Conservation (phyloP, 2,797 vertebrate genomes). For the Micropoecilia bifurca region DNA sequence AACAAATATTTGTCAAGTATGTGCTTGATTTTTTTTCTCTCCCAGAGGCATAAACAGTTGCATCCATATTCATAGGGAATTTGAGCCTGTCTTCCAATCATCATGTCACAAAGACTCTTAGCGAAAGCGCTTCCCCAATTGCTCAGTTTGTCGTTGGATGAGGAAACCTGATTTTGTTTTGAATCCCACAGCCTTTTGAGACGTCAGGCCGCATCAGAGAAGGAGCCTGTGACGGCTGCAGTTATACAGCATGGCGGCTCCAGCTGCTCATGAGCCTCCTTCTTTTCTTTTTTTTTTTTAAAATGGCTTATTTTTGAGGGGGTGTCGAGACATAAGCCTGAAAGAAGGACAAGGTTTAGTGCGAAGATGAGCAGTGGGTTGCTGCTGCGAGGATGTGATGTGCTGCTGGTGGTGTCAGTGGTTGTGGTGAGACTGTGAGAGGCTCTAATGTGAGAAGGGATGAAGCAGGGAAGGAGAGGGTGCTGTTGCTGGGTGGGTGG, state of each 20-base stretch:
- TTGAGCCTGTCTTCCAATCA: slow-evolving; percentile 77
- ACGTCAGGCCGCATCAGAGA: slow-evolving; percentile 77
- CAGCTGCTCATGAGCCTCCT: slow-evolving; percentile 74
- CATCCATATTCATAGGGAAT: slow-evolving; percentile 85
- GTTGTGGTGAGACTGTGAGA: slow-evolving; percentile 71
- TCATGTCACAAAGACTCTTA: slow-evolving; percentile 83
- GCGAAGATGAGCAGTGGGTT: slow-evolving; percentile 77
- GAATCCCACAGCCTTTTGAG: slow-evolving; percentile 77
- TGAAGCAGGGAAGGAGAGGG: slow-evolving; percentile 58
- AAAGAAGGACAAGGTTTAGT: slow-evolving; percentile 83
- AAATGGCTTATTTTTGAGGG: slow-evolving; percentile 82
- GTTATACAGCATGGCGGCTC: slow-evolving; percentile 71
- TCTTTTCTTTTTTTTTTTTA: slow-evolving; percentile 58
- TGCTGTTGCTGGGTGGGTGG: slow-evolving; percentile 52
- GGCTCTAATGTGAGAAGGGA: slow-evolving; percentile 82
- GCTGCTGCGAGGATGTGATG: slow-evolving; percentile 67
- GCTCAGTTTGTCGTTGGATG: slow-evolving; percentile 80
- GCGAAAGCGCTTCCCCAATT: slow-evolving; percentile 77
- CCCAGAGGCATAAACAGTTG: slow-evolving; percentile 76
- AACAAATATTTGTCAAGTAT: slow-evolving; percentile 76
- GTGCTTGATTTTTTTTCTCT: slow-evolving; percentile 66
- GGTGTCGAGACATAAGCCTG: slow-evolving; percentile 80
- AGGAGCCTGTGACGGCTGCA: slow-evolving; percentile 74
- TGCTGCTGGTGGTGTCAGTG: slow-evolving; percentile 69
- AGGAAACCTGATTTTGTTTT: slow-evolving; percentile 82